Percentiles rank a stretch among this genome's conserved stretches.
phyloP scores from a whole-genome alignment of 1,140 invertebrate species.

The Thrips palmi region DNA sequence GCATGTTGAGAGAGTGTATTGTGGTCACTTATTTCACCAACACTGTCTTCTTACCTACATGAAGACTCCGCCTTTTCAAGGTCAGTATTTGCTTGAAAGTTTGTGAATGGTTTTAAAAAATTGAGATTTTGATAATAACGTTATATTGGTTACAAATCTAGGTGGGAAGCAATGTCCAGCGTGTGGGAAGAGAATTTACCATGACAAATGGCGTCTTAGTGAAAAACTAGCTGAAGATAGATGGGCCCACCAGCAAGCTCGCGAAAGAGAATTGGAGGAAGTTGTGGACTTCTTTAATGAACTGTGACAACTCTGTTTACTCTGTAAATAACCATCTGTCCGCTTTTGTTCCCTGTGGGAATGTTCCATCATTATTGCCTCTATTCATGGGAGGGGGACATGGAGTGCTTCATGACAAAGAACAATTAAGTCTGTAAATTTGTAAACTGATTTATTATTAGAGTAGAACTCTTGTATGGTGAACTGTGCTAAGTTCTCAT shows the following conservation, averaged over 20 bases:
- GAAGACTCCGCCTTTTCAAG: slow-evolving; percentile 57
- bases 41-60: slow-evolving; percentile 50
- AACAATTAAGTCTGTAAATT: too few relatives aligned
- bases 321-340: slow-evolving; percentile 1
- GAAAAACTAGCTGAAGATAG: slow-evolving; percentile 51
- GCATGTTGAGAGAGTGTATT: slow-evolving; percentile 52
- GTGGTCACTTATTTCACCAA: slow-evolving; percentile 55
- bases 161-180: slow-evolving; percentile 40
- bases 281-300: slow-evolving; percentile 49
- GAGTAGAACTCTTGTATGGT: too few relatives aligned
- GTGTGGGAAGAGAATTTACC: slow-evolving; percentile 45
- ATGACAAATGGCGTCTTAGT: slow-evolving; percentile 54
- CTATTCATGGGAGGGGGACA: not conserved
- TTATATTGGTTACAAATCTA: slow-evolving; percentile 15
- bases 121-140: not conserved
- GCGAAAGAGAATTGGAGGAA: slow-evolving; percentile 51
- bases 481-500: too few relatives aligned
- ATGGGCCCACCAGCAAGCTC: slow-evolving; percentile 61
- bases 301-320: too few relatives aligned
- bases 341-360: slow-evolving; percentile 8
- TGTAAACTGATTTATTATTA: too few relatives aligned
- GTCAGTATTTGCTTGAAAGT: slow-evolving; percentile 22
- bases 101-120: not conserved
- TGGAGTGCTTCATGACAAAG: too few relatives aligned
- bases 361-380: slow-evolving; percentile 2